These are phyloP conservation scores for Callospermophilus lateralis DNA, from an alignment of 2,113 vertebrate species.

Conservation along the genomic window DNA sequence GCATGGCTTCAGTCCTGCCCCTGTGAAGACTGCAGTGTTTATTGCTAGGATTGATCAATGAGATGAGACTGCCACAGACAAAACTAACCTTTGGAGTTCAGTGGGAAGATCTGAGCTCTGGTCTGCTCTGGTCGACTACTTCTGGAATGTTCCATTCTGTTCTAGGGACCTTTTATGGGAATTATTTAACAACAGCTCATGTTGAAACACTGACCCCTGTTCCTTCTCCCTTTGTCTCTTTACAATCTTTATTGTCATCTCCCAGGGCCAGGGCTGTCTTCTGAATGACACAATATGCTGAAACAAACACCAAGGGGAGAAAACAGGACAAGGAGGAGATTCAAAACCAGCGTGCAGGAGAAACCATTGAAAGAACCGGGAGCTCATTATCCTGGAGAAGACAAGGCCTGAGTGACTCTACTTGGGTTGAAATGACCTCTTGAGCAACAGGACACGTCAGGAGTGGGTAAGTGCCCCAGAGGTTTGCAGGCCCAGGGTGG, in stretches of 20 bases:
- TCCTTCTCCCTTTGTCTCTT: background rate
- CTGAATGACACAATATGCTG: rapidly evolving
- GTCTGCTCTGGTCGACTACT: background rate
- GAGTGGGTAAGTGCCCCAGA: background rate
- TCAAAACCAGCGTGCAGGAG: background rate
- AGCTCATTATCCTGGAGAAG: background rate
- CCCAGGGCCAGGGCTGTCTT: background rate
- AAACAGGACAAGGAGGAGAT: background rate
- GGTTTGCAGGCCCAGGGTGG: background rate
- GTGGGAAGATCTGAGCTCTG: background rate
- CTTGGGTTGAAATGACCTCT: rapidly evolving
- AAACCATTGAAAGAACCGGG: rapidly evolving
- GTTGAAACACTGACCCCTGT: background rate
- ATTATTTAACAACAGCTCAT: background rate
- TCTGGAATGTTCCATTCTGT: background rate
- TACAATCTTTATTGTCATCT: background rate
- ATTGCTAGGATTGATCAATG: background rate
- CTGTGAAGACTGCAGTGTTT: background rate
- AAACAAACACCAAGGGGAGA: background rate
- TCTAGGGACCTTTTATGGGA: background rate
- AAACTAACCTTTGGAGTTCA: no score
- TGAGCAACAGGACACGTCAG: background rate
- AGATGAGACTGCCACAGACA: rapidly evolving
- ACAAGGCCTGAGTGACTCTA: background rate
- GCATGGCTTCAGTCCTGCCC: background rate